Conservation (phyloP, 2,113 vertebrate species). For the Circaetus gallicus region DNA sequence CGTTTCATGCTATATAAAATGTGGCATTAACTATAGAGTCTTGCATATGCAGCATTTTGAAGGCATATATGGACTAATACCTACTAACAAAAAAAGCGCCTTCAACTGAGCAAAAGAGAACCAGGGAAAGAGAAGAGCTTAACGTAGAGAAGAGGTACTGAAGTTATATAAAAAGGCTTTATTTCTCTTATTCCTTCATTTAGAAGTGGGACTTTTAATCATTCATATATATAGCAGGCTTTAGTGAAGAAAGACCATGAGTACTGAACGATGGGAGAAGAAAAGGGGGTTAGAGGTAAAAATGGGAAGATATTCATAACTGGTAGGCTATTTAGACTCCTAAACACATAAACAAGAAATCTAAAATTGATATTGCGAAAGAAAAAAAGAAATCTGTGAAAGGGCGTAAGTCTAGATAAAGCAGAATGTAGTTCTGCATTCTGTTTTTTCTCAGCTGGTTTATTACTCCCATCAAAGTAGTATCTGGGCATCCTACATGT, state of each 20-base stretch:
- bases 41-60: neutral
- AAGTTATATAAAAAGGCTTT: neutral
- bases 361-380: neutral
- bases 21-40: neutral
- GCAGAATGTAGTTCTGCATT: neutral
- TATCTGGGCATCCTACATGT: neutral
- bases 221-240: neutral
- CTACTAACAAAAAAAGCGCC: neutral
- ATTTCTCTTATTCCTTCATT: neutral
- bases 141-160: neutral
- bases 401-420: neutral
- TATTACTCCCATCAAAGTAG: neutral
- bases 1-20: neutral
- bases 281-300: neutral
- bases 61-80: neutral
- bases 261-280: neutral
- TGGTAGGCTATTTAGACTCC: neutral
- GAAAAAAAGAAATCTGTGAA: neutral
- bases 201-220: neutral
- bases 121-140: neutral
- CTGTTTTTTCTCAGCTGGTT: neutral
- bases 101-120: neutral
- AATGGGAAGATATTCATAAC: neutral
- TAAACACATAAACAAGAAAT: neutral
- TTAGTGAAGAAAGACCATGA: neutral